Evolutionary conservation across 2,113 vertebrate genomes (phyloP).

Genomic region (Cololabis saira): DNA sequence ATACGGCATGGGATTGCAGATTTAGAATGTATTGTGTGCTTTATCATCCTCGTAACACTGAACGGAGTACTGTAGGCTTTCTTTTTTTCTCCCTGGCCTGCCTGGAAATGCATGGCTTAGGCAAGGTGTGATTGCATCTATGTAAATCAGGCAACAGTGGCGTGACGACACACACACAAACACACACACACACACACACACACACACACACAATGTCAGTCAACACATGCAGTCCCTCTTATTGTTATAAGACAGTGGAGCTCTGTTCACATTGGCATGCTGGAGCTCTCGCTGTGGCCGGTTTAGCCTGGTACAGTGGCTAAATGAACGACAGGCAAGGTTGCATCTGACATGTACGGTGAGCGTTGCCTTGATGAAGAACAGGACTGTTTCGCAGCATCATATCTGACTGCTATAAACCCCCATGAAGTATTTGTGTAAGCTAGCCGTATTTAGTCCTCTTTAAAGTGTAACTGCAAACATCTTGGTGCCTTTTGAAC

Average conservation of each 20-base stretch:
- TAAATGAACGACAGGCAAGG: constrained; percentile 45
- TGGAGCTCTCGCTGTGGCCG: constrained; percentile 45
- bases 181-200: constrained; percentile 20
- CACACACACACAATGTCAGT: constrained; percentile 41
- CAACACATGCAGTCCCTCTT: constrained; percentile 64
- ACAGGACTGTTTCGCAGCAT: not conserved
- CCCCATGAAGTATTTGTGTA: constrained; percentile 31
- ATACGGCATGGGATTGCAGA: constrained; percentile 55
- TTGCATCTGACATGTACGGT: constrained; percentile 30
- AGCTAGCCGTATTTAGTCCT: constrained; percentile 41
- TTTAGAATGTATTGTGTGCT: constrained; percentile 60
- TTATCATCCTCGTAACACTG: constrained; percentile 48
- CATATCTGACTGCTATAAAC: constrained; percentile 1
- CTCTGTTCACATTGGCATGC: constrained; percentile 60
- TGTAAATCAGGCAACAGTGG: constrained; percentile 72
- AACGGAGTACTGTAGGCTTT: constrained; percentile 43
- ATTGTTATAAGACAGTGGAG: constrained; percentile 72
- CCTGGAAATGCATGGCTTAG: constrained; percentile 38
- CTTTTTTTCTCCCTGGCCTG: constrained; percentile 11
- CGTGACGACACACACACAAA: constrained; percentile 20
- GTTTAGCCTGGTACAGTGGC: constrained; percentile 58
- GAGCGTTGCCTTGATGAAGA: constrained; percentile 35
- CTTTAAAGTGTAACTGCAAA: constrained; percentile 43
- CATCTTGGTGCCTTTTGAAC: constrained; percentile 39
- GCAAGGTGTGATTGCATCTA: constrained; percentile 74